phyloP scores from a whole-genome alignment of 2,113 vertebrate species.

The Dipodomys spectabilis region DNA sequence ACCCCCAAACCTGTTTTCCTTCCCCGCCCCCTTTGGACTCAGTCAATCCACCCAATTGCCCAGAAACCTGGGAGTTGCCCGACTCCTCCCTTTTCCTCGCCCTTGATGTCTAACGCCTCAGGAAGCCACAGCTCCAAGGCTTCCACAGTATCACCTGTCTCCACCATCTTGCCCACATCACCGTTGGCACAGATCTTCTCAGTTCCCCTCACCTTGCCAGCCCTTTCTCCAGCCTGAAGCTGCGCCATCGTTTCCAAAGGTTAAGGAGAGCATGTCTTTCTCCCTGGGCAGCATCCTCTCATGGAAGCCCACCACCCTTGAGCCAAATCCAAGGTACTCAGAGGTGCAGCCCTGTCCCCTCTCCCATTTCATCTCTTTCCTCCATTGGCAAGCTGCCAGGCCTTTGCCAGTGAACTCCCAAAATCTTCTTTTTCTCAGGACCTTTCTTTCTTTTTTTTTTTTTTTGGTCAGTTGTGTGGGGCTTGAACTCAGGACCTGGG shows the following conservation, averaged over 20 bases:
- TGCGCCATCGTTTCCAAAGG: neutral
- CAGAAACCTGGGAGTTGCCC: constrained; percentile 28
- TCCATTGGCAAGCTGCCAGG: neutral
- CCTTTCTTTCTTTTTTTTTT: no score
- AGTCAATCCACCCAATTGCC: neutral
- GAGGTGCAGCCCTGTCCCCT: neutral
- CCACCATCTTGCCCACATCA: neutral
- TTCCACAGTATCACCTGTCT: neutral
- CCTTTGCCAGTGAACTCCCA: neutral
- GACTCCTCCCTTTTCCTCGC: neutral
- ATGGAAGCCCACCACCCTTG: neutral
- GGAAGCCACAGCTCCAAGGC: neutral
- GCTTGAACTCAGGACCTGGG: no score
- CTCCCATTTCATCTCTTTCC: neutral
- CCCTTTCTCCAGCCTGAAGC: neutral
- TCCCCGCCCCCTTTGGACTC: neutral
- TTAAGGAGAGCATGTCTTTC: neutral
- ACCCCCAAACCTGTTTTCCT: constrained; percentile 15
- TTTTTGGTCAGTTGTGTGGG: no score
- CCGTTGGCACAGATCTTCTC: neutral
- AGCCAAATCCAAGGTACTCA: neutral
- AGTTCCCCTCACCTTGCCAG: neutral
- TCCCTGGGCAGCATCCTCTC: neutral
- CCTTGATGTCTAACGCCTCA: neutral
- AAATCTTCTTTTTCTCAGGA: neutral